Conservation (phyloP, 2,113 vertebrate genomes). For the Colius striatus region DNA sequence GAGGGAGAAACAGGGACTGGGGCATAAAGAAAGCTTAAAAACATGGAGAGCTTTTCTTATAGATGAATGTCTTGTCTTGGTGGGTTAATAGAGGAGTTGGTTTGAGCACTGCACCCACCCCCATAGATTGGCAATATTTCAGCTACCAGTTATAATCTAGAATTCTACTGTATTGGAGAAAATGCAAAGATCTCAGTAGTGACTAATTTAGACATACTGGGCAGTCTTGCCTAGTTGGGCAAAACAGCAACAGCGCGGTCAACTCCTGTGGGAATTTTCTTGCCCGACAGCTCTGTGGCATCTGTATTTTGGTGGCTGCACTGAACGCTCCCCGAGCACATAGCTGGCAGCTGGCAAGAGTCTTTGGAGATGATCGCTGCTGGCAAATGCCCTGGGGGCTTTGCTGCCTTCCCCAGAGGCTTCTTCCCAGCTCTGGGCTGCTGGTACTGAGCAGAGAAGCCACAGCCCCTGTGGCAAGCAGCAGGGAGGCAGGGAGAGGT, state of each 20-base stretch:
- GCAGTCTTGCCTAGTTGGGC: not conserved
- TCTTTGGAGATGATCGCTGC: not conserved
- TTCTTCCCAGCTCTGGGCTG: not conserved
- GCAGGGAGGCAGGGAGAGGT: not conserved
- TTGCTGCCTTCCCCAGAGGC: not conserved
- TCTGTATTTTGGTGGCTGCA: conserved; percentile 26
- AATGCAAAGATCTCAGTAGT: not conserved
- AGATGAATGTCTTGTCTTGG: not conserved
- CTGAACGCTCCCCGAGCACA: not conserved
- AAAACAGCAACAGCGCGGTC: not conserved
- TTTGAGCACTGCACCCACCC: not conserved
- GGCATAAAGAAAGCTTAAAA: not conserved
- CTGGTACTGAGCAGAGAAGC: not conserved
- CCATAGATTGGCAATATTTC: not conserved
- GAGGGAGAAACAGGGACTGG: not conserved
- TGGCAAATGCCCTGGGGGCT: not conserved
- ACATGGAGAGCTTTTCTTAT: not conserved
- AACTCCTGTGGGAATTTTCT: not conserved
- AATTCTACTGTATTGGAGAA: not conserved
- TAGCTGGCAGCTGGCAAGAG: conserved; percentile 29
- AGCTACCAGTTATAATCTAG: not conserved
- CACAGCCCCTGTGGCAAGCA: not conserved
- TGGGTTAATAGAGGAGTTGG: not conserved
- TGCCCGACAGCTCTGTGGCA: not conserved
- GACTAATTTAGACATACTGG: not conserved